Conservation (phyloP, 1,140 invertebrate species). For the Homalodisca vitripennis region DNA sequence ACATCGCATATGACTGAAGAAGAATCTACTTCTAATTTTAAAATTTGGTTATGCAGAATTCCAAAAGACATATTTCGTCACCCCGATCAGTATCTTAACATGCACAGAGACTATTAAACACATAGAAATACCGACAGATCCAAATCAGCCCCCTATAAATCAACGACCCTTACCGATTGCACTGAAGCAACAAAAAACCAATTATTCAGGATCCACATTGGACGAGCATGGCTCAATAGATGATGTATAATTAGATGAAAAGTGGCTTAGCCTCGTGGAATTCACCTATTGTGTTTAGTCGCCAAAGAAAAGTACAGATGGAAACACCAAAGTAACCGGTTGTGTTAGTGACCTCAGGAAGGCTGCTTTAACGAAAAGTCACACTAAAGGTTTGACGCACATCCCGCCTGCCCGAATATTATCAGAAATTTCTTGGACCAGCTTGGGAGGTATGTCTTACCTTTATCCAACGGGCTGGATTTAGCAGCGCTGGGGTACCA, state of each 20-base stretch:
- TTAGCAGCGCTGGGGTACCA: constrained; percentile 39
- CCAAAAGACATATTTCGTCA: constrained; percentile 10
- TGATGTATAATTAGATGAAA: constrained; percentile 4
- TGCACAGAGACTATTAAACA: constrained; percentile 7
- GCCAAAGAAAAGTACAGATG: constrained; percentile 29
- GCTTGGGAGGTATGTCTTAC: constrained; percentile 42
- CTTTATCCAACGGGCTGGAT: constrained; percentile 39
- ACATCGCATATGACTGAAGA: constrained; percentile 11
- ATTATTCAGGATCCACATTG: background rate
- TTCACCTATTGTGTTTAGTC: constrained; percentile 34
- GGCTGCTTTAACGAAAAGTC: constrained; percentile 36
- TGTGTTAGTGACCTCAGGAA: constrained; percentile 38
- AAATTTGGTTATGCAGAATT: background rate
- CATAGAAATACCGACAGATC: background rate
- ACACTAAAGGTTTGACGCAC: constrained; percentile 46
- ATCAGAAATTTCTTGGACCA: constrained; percentile 49
- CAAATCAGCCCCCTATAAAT: constrained; percentile 14
- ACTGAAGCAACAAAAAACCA: no score
- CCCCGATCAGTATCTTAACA: constrained; percentile 9
- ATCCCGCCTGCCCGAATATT: constrained; percentile 52
- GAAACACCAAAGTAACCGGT: constrained; percentile 28
- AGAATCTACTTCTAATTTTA: background rate
- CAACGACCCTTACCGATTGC: constrained; percentile 14
- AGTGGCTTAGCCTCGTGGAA: constrained; percentile 30
- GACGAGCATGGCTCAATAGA: background rate